These are phyloP conservation scores for Conus ventricosus DNA, from an alignment of 1,140 invertebrate genomes.

Conservation along the genomic window DNA sequence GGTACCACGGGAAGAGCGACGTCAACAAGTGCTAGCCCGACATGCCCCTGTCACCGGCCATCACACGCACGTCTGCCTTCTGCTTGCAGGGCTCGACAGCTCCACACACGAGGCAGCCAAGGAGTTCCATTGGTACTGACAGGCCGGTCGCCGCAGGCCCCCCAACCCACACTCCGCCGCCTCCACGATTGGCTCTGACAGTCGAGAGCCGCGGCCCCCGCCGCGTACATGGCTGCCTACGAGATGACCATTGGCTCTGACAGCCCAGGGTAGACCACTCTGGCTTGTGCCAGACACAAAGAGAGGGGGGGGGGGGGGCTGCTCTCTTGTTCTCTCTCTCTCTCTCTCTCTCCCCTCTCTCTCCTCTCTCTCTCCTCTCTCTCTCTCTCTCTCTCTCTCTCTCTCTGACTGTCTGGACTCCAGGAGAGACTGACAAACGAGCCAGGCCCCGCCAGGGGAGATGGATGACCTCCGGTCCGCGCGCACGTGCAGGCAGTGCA, in stretches of 20 bases:
- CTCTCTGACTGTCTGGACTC: not conserved
- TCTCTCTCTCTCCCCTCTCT: not conserved
- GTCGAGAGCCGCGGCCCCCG: not conserved
- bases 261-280: conserved; percentile 11
- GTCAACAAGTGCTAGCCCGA: conserved; percentile 5
- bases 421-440: conserved; percentile 8
- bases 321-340: not conserved
- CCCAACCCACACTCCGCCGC: not conserved
- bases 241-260: conserved; percentile 9
- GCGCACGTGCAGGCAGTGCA: conserved; percentile 7
- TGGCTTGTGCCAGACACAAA: conserved; percentile 9
- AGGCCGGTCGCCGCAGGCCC: not conserved
- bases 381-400: not conserved
- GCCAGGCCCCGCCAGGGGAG: not conserved
- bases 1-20: not conserved
- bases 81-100: not conserved
- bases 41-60: not conserved
- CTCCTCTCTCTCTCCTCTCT: not conserved
- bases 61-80: not conserved
- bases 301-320: not conserved
- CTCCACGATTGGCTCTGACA: not conserved
- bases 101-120: not conserved
- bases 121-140: conserved; percentile 35
- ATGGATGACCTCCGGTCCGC: not conserved
- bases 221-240: not conserved